Conservation (phyloP, 2,113 vertebrate genomes). For the Centrocercus urophasianus region DNA sequence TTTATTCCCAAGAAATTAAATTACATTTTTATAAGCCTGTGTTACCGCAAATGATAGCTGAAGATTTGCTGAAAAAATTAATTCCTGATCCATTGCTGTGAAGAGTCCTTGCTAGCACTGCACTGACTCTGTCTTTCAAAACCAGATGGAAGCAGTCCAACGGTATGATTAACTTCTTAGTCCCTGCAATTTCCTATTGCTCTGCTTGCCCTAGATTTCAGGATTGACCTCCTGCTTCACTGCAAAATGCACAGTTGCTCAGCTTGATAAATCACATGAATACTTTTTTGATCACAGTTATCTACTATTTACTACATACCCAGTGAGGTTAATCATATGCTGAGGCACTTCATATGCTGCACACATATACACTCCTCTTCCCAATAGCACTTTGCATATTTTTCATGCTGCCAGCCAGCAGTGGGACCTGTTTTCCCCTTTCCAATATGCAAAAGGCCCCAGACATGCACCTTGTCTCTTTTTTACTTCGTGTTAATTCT, state of each 20-base stretch:
- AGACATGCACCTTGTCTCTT: neutral
- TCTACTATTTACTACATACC: conserved; percentile 78
- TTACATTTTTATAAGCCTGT: conserved; percentile 78
- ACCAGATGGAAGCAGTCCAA: conserved; percentile 79
- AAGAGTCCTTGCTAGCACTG: conserved; percentile 60
- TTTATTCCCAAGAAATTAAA: conserved; percentile 78
- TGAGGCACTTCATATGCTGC: conserved; percentile 68
- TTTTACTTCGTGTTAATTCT: neutral
- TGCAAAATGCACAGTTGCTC: conserved; percentile 75
- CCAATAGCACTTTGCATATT: conserved; percentile 69
- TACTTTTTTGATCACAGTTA: conserved; percentile 80
- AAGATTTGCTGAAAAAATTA: conserved; percentile 79
- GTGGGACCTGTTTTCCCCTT: neutral
- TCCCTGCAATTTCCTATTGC: conserved; percentile 75
- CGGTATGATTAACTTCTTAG: conserved; percentile 82
- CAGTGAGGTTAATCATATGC: conserved; percentile 75
- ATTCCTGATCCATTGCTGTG: conserved; percentile 74
- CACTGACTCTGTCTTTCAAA: conserved; percentile 65
- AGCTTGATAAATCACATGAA: conserved; percentile 80
- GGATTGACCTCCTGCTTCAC: conserved; percentile 80
- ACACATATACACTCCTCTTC: conserved; percentile 62
- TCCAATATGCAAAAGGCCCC: neutral
- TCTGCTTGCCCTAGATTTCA: conserved; percentile 78
- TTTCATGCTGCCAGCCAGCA: conserved; percentile 33
- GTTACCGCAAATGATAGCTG: conserved; percentile 75